These are phyloP conservation scores for Chlamydotis undulata DNA, from an alignment of 2,113 vertebrate species.

Conservation along the genomic window DNA sequence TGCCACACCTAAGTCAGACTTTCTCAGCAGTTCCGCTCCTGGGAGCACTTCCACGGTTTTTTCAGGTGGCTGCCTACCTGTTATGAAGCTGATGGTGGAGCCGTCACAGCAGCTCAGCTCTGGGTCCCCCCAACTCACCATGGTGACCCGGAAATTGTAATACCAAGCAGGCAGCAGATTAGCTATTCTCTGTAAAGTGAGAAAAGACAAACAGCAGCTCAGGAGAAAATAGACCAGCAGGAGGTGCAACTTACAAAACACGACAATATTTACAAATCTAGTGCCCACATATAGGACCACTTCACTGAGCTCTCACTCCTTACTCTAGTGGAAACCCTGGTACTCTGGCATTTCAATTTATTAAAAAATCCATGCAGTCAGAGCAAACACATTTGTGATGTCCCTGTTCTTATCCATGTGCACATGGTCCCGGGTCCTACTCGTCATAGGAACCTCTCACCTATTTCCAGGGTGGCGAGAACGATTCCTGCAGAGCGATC, in stretches of 20 bases:
- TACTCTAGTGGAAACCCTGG: not conserved
- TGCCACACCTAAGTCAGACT: not conserved
- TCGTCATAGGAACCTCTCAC: fast-evolving
- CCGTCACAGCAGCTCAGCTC: conserved; percentile 91
- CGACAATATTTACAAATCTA: not conserved
- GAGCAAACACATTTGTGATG: not conserved
- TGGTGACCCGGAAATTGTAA: conserved; percentile 94
- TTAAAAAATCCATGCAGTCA: not conserved
- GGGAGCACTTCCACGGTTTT: not conserved
- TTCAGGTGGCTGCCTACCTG: conserved; percentile 75
- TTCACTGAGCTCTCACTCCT: not conserved
- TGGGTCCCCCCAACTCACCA: conserved; percentile 95
- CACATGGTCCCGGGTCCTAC: not conserved
- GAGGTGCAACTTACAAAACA: not conserved
- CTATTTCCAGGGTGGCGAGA: not conserved
- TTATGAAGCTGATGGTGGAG: conserved; percentile 91
- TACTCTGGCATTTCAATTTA: not conserved
- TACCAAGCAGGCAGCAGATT: conserved; percentile 94
- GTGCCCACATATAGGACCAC: fast-evolving
- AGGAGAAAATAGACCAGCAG: not conserved
- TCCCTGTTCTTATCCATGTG: not conserved
- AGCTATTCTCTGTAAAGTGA: conserved; percentile 81
- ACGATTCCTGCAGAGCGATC: fast-evolving
- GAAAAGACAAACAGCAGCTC: not conserved
- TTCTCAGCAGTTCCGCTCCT: not conserved